phyloP scores from a whole-genome alignment of 2,113 vertebrate genomes.

The Gallinago paraguaiae region DNA sequence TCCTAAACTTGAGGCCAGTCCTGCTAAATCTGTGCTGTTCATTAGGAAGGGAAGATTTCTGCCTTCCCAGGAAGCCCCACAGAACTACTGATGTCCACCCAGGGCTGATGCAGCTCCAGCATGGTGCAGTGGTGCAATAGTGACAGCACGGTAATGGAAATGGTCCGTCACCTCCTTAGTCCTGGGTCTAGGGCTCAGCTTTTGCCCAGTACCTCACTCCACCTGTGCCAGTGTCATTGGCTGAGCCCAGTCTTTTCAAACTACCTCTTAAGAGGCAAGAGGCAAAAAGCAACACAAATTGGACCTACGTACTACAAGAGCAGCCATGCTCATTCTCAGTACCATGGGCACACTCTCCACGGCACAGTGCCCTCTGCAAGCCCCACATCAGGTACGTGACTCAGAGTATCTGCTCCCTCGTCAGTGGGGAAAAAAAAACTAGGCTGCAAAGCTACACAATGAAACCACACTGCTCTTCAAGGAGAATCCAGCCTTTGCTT shows the following conservation, averaged over 20 bases:
- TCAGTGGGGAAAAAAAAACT: not conserved
- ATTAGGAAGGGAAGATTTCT: not conserved
- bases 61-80: not conserved
- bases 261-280: not conserved
- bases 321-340: not conserved
- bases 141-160: not conserved
- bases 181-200: not conserved
- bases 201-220: not conserved
- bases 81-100: not conserved
- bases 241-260: not conserved
- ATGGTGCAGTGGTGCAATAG: not conserved
- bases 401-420: not conserved
- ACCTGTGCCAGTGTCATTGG: not conserved
- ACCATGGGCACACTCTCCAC: too few species aligned
- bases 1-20: not conserved
- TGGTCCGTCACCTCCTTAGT: not conserved
- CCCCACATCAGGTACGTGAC: fast-evolving
- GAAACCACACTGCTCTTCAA: not conserved
- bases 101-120: not conserved
- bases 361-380: not conserved
- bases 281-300: not conserved
- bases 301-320: not conserved
- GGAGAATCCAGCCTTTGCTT: not conserved
- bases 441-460: not conserved
- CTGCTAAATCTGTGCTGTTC: not conserved